Base-by-base conservation (phyloP, 2,113 vertebrate genomes). In the Sinocyclocheilus rhinocerous region DNA sequence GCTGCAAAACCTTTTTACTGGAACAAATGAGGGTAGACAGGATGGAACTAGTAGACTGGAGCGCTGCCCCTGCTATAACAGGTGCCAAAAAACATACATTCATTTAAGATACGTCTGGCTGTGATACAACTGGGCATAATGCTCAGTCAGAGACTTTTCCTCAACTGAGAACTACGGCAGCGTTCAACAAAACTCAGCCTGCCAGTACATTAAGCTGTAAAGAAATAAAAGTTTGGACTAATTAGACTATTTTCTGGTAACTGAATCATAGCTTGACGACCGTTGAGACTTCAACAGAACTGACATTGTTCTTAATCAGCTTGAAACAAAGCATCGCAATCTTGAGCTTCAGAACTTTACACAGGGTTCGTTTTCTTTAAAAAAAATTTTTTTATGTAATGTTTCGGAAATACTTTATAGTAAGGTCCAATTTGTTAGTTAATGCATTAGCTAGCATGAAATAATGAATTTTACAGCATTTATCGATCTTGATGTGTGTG, bases 201-300 rank as follows among this genome's bases (percentile, higher is more conserved):
- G 48, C 33, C 69, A 72, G 50, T 55, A 4, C 29, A 18, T 73
- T n/a, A 84, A 84, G 69, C 65, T 59, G 3, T 42, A 57, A 57
- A 29, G 50, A 52, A 81, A 57, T 57, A 20, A n/a, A 26, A 82
- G 63, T 82, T 82, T 52, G 8, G 18, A 52, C 22, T 70, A 81
- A 81, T 81, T 67, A n/a, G 24, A 73, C 69, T 69, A 1, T 33
- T 72, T 24, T 52, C 61, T 63, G 76, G 22, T 82, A 18, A 70
- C 70, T 83, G 55, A 45, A 70, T 83, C 69, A 16, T 24, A 45
- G 50, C 80, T 39, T 89, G 92, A 94, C 92, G 89, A 94, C 81
- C 90, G 93, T 93, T 94, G 93, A 90, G 63, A 52, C 76, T 92
- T 91, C 92, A 92, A 90, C 93, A 90, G 91, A 75, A 85, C 24